Percentiles rank a stretch among this genome's conserved stretches.
phyloP scores from a whole-genome alignment of 53 echinoderm and acorn worm genomes.

The Holothuria leucospilota region DNA sequence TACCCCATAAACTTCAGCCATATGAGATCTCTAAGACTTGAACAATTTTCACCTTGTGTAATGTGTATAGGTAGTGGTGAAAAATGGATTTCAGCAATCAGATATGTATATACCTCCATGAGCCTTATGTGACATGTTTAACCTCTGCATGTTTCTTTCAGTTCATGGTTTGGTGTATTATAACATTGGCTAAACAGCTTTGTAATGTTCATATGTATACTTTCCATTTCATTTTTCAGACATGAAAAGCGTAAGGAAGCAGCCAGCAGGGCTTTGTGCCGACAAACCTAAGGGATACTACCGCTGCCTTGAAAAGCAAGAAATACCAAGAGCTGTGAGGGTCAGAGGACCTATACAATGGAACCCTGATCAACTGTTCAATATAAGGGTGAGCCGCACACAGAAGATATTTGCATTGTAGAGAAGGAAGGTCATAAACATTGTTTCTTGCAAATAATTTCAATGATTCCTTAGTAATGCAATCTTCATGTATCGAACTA shows the following conservation, averaged over 20 bases:
- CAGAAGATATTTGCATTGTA: constrained; percentile 7
- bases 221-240: neutral
- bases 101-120: too few species aligned
- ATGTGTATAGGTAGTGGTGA: too few species aligned
- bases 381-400: neutral
- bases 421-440: neutral
- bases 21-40: too few species aligned
- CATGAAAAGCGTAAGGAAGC: neutral
- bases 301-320: neutral
- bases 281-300: neutral
- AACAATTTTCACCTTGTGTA: too few species aligned
- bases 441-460: neutral
- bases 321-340: constrained; percentile 1
- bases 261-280: constrained; percentile 9
- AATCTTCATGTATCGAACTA: neutral
- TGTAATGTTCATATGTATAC: neutral
- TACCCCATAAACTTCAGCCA: too few species aligned
- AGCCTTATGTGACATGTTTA: too few species aligned
- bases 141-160: too few species aligned
- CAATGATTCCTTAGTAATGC: neutral
- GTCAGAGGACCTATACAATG: neutral
- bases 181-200: too few species aligned
- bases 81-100: too few species aligned
- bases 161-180: too few species aligned
- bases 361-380: neutral